phyloP scores from a whole-genome alignment of 2,113 vertebrate genomes.

The Gambusia holbrooki region DNA sequence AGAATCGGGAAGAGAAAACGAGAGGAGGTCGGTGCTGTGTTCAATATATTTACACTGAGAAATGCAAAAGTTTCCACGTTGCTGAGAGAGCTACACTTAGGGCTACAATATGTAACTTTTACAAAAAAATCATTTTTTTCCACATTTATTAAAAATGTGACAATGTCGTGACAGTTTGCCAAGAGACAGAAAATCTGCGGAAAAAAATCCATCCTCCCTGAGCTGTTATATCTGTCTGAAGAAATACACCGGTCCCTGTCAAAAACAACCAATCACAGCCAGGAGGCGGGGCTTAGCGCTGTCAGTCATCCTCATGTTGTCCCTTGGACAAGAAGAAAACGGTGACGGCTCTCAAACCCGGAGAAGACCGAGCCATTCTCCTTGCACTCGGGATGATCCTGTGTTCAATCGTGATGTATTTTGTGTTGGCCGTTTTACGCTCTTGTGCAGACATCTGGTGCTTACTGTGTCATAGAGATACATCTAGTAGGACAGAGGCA shows the following conservation, averaged over 20 bases:
- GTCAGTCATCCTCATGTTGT: no score
- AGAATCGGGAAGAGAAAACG: constrained; percentile 78
- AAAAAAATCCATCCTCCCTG: no score
- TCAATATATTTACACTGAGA: not conserved
- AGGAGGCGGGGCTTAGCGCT: no score
- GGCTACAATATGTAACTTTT: no score
- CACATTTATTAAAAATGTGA: no score
- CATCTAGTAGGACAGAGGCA: not conserved
- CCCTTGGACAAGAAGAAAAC: constrained; percentile 92
- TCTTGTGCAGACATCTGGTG: constrained; percentile 86
- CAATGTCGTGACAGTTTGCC: no score
- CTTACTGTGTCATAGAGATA: not conserved
- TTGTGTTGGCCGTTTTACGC: constrained; percentile 89
- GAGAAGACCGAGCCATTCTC: constrained; percentile 92
- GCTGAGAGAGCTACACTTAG: no score
- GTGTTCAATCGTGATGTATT: constrained; percentile 95
- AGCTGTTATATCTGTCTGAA: no score
- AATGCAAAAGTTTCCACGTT: not conserved
- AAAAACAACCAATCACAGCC: no score
- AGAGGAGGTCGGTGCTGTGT: constrained; percentile 85
- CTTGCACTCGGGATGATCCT: constrained; percentile 94
- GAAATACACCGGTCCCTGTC: no score
- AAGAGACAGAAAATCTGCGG: no score
- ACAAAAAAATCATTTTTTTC: no score
- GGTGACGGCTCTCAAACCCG: constrained; percentile 91